phyloP scores from a whole-genome alignment of 1,140 invertebrate species.

The Aethina tumida region DNA sequence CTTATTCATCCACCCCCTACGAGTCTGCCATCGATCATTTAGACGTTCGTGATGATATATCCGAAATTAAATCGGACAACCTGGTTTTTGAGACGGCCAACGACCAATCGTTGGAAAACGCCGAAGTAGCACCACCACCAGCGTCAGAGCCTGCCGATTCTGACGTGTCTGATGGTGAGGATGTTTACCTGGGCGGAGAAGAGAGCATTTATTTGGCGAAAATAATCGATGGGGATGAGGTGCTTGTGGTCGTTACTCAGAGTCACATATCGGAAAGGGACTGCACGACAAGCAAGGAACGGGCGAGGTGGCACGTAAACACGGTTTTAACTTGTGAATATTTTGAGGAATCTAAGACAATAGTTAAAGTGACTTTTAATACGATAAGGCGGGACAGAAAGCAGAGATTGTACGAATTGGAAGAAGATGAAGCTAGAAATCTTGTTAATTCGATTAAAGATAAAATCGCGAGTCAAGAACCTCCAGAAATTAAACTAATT shows the following conservation, averaged over 20 bases:
- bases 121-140: slow-evolving; percentile 1
- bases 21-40: slow-evolving; percentile 15
- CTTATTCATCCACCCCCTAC: slow-evolving; percentile 20
- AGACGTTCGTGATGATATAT: not conserved
- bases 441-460: slow-evolving; percentile 27
- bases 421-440: slow-evolving; percentile 45
- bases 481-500: slow-evolving; percentile 42
- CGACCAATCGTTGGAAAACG: slow-evolving; percentile 7
- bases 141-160: slow-evolving; percentile 10
- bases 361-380: slow-evolving; percentile 50
- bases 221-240: slow-evolving; percentile 21
- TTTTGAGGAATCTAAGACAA: slow-evolving; percentile 35
- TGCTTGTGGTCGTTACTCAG: slow-evolving; percentile 22
- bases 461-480: slow-evolving; percentile 36
- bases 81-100: slow-evolving; percentile 11
- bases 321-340: slow-evolving; percentile 45
- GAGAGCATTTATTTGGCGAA: slow-evolving; percentile 37
- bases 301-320: slow-evolving; percentile 45
- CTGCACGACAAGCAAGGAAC: slow-evolving; percentile 39
- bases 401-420: slow-evolving; percentile 45
- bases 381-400: slow-evolving; percentile 45
- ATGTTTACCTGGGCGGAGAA: slow-evolving; percentile 22
- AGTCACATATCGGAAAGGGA: slow-evolving; percentile 42
- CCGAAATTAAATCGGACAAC: slow-evolving; percentile 5
- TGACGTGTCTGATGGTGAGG: slow-evolving; percentile 13